phyloP scores from a whole-genome alignment of 1,140 invertebrate genomes.

The Metopolophium dirhodum region DNA sequence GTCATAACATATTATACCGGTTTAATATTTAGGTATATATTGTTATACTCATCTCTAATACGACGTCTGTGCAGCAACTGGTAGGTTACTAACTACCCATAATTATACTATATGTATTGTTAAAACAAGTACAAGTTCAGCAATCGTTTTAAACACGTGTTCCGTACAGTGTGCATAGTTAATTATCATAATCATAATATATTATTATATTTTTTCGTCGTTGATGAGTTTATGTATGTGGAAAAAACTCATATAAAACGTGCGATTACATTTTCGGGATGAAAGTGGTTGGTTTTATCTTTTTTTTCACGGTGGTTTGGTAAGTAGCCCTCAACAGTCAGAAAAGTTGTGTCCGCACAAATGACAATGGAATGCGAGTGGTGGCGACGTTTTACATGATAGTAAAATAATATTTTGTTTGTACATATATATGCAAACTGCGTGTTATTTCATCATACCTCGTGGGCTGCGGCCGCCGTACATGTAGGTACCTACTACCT shows the following conservation, averaged over 20 bases:
- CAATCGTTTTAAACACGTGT: background rate
- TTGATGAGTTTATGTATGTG: background rate
- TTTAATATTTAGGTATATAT: no score
- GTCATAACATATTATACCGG: background rate
- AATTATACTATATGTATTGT: no score
- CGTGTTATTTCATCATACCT: conserved; percentile 7
- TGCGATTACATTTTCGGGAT: background rate
- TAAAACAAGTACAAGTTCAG: background rate
- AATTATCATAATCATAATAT: background rate
- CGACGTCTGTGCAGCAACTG: no score
- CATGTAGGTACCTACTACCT: background rate
- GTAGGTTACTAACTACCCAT: background rate
- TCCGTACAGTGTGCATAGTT: background rate
- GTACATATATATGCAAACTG: background rate
- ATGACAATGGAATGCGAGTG: background rate
- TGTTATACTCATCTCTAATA: no score
- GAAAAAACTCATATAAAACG: background rate
- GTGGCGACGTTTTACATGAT: background rate
- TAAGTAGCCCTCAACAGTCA: background rate
- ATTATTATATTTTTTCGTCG: background rate
- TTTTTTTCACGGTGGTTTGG: background rate
- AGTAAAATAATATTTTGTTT: background rate
- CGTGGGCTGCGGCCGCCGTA: background rate
- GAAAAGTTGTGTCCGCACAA: background rate
- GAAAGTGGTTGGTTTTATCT: background rate